These are phyloP conservation scores for Isurus oxyrinchus DNA, from an alignment of 2,113 vertebrate species.

Conservation along the genomic window DNA sequence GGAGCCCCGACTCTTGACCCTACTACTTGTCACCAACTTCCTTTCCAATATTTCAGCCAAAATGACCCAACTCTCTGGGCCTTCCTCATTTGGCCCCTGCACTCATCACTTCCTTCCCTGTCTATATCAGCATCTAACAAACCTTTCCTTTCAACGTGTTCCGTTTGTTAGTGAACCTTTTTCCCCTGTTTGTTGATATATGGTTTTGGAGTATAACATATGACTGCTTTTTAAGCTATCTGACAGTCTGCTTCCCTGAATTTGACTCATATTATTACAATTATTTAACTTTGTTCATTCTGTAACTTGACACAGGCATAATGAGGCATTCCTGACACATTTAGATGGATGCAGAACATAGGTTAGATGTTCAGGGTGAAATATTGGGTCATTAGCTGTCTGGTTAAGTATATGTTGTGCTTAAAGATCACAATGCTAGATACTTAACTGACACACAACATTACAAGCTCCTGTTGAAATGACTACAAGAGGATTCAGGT, in stretches of 20 bases:
- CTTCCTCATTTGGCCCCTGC: too few species aligned
- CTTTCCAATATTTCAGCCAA: background rate
- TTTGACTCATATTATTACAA: background rate
- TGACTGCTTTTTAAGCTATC: background rate
- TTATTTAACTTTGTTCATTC: background rate
- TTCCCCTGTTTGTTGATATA: background rate
- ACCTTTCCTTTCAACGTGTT: background rate
- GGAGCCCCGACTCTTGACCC: background rate
- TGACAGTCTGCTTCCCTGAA: background rate
- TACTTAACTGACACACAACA: background rate
- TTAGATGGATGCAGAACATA: background rate
- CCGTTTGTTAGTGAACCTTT: background rate
- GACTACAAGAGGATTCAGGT: background rate
- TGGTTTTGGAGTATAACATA: background rate
- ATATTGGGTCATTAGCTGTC: slow-evolving; percentile 13
- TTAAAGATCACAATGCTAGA: background rate
- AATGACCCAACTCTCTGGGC: background rate
- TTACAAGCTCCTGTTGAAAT: background rate
- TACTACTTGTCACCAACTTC: too few species aligned
- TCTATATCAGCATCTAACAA: background rate
- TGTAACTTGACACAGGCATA: background rate
- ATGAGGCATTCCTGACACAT: background rate
- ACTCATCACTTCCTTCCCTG: background rate
- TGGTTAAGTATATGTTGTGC: background rate
- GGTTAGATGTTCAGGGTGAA: background rate